A percentile compares a stretch with the other conserved stretches of the same genome.
Conservation (phyloP, 2,888 invertebrate genomes). For the Erebia palarica region DNA sequence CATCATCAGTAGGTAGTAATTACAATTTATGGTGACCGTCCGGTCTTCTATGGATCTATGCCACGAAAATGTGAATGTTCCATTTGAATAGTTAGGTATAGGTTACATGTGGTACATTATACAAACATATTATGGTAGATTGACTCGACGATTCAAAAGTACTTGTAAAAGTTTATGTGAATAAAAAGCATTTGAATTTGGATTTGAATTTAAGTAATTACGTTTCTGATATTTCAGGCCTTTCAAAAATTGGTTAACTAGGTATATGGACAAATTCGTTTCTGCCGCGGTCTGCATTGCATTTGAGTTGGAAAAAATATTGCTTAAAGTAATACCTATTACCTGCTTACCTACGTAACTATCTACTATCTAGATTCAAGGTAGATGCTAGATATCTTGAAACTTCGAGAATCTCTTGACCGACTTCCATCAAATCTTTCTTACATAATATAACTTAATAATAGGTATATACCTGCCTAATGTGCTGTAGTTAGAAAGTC, state of each 20-base stretch:
- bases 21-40: no score
- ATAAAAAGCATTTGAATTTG: no score
- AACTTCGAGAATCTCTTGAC: slow-evolving; percentile 31
- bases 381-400: slow-evolving; percentile 24
- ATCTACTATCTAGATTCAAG: slow-evolving; percentile 6
- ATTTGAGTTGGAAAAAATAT: not conserved
- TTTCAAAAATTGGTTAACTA: not conserved
- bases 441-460: not conserved
- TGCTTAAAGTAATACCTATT: slow-evolving; percentile 2
- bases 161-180: no score
- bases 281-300: not conserved
- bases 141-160: no score
- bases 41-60: not conserved
- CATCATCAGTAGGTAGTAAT: no score
- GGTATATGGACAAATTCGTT: not conserved
- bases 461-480: not conserved
- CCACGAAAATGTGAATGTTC: not conserved
- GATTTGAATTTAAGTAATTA: no score
- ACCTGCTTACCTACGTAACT: slow-evolving; percentile 16
- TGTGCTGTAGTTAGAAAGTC: no score
- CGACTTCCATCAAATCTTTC: slow-evolving; percentile 25
- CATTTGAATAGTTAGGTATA: not conserved
- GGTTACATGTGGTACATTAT: no score
- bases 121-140: no score
- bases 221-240: slow-evolving; percentile 1